Evolutionary conservation across 2,113 vertebrate genomes (phyloP).

Genomic region (Cololabis saira): DNA sequence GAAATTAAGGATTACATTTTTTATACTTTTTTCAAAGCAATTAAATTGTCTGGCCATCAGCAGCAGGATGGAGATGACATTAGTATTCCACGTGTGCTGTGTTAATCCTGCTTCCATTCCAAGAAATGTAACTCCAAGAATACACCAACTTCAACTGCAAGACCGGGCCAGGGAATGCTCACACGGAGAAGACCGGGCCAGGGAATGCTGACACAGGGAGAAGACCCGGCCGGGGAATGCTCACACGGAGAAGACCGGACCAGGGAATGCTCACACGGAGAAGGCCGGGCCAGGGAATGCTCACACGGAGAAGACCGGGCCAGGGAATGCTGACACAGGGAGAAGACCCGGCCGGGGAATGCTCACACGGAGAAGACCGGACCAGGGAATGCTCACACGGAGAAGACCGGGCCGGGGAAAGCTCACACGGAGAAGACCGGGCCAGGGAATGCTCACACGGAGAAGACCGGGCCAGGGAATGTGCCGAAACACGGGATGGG

Average conservation of each 20-base stretch:
- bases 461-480: too few relatives aligned
- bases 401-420: too few relatives aligned
- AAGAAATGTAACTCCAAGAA: conserved; percentile 62
- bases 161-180: conserved; percentile 5
- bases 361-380: conserved; percentile 38
- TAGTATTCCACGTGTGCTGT: conserved; percentile 68
- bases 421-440: conserved; percentile 38
- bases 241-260: conserved; percentile 28
- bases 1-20: conserved; percentile 77
- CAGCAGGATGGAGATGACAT: conserved; percentile 67
- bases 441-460: neutral
- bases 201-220: too few relatives aligned
- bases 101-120: conserved; percentile 76
- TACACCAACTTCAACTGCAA: conserved; percentile 59
- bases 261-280: neutral
- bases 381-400: neutral
- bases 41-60: conserved; percentile 76
- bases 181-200: too few relatives aligned
- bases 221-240: conserved; percentile 25
- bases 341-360: too few relatives aligned
- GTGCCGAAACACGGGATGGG: too few relatives aligned
- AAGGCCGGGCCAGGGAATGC: too few relatives aligned
- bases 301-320: conserved; percentile 40
- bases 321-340: neutral
- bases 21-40: conserved; percentile 68